phyloP scores from a whole-genome alignment of 2,113 vertebrate genomes.

The Scomber colias region DNA sequence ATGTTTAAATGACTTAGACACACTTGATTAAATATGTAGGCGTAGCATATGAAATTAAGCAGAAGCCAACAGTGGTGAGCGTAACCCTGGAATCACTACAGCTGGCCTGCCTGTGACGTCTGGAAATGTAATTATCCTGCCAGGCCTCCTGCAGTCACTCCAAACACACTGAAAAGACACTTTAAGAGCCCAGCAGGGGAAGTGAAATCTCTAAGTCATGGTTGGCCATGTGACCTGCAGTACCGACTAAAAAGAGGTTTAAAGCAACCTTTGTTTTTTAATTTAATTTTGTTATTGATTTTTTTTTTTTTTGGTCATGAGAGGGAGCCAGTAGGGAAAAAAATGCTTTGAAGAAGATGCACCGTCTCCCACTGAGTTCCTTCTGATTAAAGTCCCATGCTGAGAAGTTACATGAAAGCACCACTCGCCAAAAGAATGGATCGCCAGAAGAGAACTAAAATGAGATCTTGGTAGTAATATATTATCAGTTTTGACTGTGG shows the following conservation, averaged over 20 bases:
- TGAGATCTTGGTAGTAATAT: conserved; percentile 9
- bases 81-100: conserved; percentile 8
- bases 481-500: neutral
- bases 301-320: conserved; percentile 12
- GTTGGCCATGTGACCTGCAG: conserved; percentile 12
- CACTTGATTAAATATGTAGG: conserved; percentile 38
- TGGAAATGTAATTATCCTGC: conserved; percentile 28
- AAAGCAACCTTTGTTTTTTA: conserved; percentile 25
- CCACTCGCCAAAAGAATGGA: conserved; percentile 18
- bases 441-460: conserved; percentile 14
- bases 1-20: conserved; percentile 30
- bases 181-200: conserved; percentile 36
- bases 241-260: conserved; percentile 6
- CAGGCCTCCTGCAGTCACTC: conserved; percentile 32
- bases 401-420: conserved; percentile 47
- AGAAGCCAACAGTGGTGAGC: conserved; percentile 7
- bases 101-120: conserved; percentile 18
- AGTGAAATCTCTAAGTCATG: conserved; percentile 29
- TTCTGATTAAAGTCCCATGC: conserved; percentile 41
- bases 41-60: conserved; percentile 11
- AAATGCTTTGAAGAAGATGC: conserved; percentile 37
- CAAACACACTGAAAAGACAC: conserved; percentile 37
- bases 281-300: conserved; percentile 32
- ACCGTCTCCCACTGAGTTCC: conserved; percentile 29
- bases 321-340: neutral